A percentile compares a stretch with the other conserved stretches of the same genome.
phyloP scores from a whole-genome alignment of 2,797 vertebrate species.

The Eulemur coronatus region DNA sequence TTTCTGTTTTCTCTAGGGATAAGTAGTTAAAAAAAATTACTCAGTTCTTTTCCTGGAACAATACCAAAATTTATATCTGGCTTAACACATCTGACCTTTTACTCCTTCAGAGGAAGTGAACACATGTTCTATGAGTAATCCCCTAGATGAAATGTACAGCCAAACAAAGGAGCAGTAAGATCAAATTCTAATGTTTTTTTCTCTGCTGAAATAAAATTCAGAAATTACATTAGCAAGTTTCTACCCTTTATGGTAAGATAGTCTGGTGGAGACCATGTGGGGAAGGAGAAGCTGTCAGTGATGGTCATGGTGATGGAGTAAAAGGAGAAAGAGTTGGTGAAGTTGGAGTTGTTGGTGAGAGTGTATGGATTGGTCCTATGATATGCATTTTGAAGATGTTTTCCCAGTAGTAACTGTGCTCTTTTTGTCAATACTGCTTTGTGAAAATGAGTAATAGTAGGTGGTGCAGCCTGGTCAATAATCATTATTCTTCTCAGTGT shows the following conservation, averaged over 20 bases:
- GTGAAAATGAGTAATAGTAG: background rate
- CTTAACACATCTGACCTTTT: conserved; percentile 58
- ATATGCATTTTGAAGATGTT: background rate
- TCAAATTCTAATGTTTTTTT: conserved; percentile 40
- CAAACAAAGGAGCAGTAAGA: background rate
- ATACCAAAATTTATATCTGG: conserved; percentile 63
- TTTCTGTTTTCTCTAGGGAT: conserved; percentile 40
- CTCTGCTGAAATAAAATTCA: conserved; percentile 17
- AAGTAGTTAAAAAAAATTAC: background rate
- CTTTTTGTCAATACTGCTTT: background rate
- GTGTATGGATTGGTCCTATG: background rate
- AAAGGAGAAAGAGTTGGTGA: background rate
- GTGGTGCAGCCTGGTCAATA: background rate
- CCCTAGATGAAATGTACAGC: conserved; percentile 31
- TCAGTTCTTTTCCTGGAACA: conserved; percentile 58
- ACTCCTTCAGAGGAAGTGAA: conserved; percentile 57
- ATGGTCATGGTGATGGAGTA: background rate
- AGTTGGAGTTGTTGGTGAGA: background rate
- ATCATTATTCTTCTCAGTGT: background rate
- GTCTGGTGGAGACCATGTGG: background rate
- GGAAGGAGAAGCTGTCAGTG: background rate
- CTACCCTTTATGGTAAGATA: background rate
- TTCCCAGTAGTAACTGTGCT: background rate
- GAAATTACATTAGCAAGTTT: background rate
- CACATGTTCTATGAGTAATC: conserved; percentile 44